phyloP scores from a whole-genome alignment of 2,113 vertebrate genomes.

The Hippolais icterina region DNA sequence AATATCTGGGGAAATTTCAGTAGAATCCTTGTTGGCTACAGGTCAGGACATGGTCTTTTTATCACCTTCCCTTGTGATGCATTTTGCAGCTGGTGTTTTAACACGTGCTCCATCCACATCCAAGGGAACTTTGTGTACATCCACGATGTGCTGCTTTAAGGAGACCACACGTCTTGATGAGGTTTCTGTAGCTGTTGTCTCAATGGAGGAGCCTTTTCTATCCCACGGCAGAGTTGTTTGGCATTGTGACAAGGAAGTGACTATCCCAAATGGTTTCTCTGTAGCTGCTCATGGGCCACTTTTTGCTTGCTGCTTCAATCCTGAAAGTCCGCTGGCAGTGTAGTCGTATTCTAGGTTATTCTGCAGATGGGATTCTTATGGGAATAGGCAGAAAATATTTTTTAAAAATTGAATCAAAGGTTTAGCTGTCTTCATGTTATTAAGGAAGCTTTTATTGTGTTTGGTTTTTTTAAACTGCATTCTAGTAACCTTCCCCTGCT shows the following conservation, averaged over 20 bases:
- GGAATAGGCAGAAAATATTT: not conserved
- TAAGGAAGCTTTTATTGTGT: not conserved
- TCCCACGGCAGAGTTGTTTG: not conserved
- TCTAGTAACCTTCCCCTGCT: not conserved
- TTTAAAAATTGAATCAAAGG: not conserved
- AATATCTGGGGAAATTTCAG: not conserved
- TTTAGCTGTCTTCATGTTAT: not conserved
- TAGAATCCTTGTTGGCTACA: not conserved
- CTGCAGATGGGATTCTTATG: not conserved
- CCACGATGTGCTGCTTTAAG: not conserved
- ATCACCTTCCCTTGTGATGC: not conserved
- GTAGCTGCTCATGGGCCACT: accelerated
- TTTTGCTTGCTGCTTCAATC: not conserved
- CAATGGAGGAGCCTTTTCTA: not conserved
- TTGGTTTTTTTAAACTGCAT: not conserved
- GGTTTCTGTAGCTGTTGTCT: not conserved
- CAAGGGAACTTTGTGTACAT: not conserved
- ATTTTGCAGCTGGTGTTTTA: not conserved
- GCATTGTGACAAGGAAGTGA: not conserved
- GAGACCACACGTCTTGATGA: not conserved
- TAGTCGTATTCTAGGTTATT: not conserved
- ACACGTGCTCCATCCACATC: accelerated
- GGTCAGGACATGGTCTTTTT: not conserved
- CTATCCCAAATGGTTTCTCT: not conserved
- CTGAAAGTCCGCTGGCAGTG: not conserved